Evolutionary conservation across 2,888 invertebrate genomes (phyloP).

Genomic region (Rotaria socialis): DNA sequence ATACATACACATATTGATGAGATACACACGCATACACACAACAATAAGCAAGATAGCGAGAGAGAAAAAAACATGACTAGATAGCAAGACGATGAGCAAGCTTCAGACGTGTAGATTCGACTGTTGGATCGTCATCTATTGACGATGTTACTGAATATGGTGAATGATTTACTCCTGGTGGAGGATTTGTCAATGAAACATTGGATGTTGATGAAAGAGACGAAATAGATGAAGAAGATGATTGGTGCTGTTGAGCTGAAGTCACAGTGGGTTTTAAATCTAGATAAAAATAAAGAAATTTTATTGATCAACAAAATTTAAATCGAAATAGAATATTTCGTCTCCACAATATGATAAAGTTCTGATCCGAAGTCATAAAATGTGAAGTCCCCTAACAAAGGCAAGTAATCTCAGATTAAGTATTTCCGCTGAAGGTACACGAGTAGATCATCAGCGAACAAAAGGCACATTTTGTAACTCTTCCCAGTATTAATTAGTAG

Average conservation of each 20-base stretch:
- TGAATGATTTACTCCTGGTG: not conserved
- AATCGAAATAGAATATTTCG: too few relatives aligned
- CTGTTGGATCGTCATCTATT: constrained; percentile 4
- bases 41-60: not conserved
- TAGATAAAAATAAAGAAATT: not conserved
- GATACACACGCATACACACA: constrained; percentile 17
- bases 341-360: too few relatives aligned
- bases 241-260: not conserved
- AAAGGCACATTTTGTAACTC: too few relatives aligned
- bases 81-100: constrained; percentile 25
- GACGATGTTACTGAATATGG: constrained; percentile 25
- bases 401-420: too few relatives aligned
- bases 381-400: too few relatives aligned
- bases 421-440: too few relatives aligned
- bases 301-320: too few relatives aligned
- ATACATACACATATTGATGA: constrained; percentile 29
- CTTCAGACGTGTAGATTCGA: constrained; percentile 2
- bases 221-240: constrained; percentile 22
- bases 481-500: too few relatives aligned
- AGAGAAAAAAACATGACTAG: not conserved
- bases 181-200: not conserved
- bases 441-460: too few relatives aligned
- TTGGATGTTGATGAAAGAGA: constrained; percentile 24
- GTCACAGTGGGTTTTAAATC: not conserved
- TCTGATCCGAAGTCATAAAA: too few relatives aligned